Percentiles rank a stretch among this genome's conserved stretches.
Conservation (phyloP, 2,888 invertebrate species). For the Rhamphomyia laevipes region DNA sequence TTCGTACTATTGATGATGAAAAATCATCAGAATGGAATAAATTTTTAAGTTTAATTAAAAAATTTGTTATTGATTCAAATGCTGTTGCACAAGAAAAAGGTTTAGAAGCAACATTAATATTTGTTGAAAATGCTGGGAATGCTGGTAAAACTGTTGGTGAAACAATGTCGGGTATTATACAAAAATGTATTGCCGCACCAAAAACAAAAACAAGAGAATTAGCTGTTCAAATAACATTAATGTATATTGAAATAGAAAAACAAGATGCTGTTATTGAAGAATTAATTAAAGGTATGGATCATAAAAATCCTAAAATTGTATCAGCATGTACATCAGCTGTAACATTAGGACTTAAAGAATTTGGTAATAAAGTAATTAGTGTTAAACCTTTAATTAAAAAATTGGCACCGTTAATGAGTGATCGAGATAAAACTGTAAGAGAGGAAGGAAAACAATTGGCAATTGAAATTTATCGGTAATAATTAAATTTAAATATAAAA, state of each 20-base stretch:
- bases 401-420: conserved; percentile 70
- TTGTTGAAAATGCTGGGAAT: conserved; percentile 78
- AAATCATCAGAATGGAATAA: conserved; percentile 91
- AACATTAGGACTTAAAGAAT: conserved; percentile 70
- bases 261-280: conserved; percentile 83
- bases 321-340: conserved; percentile 68
- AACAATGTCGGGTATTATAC: conserved; percentile 76
- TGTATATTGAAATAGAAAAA: conserved; percentile 95
- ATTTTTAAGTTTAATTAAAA: conserved; percentile 80
- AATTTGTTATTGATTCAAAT: conserved; percentile 90
- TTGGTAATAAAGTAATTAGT: conserved; percentile 82
- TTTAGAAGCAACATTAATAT: conserved; percentile 80
- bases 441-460: conserved; percentile 86
- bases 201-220: conserved; percentile 86
- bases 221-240: conserved; percentile 75
- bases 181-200: conserved; percentile 86
- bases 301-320: conserved; percentile 93
- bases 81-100: conserved; percentile 93
- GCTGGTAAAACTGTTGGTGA: conserved; percentile 84
- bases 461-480: conserved; percentile 78
- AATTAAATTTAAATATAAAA: neutral
- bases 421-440: conserved; percentile 82
- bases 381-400: conserved; percentile 85
- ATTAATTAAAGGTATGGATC: conserved; percentile 83
- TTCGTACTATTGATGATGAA: conserved; percentile 79